These are phyloP conservation scores for Bradysia coprophila DNA, from an alignment of 1,140 invertebrate genomes.

Conservation along the genomic window DNA sequence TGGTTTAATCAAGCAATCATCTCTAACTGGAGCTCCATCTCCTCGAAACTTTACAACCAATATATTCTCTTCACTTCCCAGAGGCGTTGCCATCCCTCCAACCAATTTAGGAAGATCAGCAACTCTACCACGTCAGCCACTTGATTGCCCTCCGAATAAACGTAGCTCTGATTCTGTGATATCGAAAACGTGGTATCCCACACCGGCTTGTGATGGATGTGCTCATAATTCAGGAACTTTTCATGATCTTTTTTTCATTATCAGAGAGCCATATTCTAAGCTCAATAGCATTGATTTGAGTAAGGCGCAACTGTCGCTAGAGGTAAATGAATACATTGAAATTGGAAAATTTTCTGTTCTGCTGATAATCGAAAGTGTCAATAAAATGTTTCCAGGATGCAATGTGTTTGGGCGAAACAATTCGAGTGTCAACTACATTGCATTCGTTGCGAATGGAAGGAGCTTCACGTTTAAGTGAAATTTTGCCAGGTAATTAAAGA, in stretches of 20 bases:
- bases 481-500: no score
- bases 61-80: slow-evolving; percentile 26
- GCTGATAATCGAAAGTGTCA: no score
- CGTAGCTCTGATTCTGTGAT: slow-evolving; percentile 31
- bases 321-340: no score
- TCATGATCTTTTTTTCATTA: slow-evolving; percentile 27
- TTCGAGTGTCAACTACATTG: slow-evolving; percentile 27
- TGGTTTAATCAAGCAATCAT: slow-evolving; percentile 6
- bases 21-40: slow-evolving; percentile 8
- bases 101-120: slow-evolving; percentile 24
- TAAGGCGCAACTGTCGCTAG: slow-evolving; percentile 25
- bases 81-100: slow-evolving; percentile 23
- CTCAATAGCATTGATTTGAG: slow-evolving; percentile 31
- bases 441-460: slow-evolving; percentile 32
- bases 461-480: slow-evolving; percentile 23
- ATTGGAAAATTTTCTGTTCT: no score
- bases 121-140: slow-evolving; percentile 25
- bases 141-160: slow-evolving; percentile 25
- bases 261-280: slow-evolving; percentile 26
- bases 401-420: slow-evolving; percentile 32
- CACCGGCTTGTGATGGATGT: slow-evolving; percentile 27
- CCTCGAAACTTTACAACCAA: slow-evolving; percentile 9
- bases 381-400: no score
- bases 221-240: slow-evolving; percentile 27
- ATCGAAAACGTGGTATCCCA: slow-evolving; percentile 28